Percentiles rank a stretch among this genome's conserved stretches.
Conservation (phyloP, 2,797 vertebrate genomes). For the Forpus xanthops region DNA sequence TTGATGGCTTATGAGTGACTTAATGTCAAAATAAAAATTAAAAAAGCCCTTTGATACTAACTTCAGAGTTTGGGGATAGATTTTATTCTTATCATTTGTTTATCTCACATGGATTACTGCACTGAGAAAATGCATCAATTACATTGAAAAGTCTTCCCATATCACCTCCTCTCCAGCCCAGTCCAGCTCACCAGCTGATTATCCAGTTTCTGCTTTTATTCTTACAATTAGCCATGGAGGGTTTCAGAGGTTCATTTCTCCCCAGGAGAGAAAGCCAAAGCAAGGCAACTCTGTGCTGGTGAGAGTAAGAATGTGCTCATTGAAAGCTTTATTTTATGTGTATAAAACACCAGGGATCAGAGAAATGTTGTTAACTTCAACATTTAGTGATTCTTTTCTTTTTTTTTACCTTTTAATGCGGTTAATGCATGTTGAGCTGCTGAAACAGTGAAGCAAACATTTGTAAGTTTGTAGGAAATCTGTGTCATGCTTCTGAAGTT, state of each 20-base stretch:
- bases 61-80: background rate
- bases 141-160: background rate
- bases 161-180: background rate
- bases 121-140: background rate
- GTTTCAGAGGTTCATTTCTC: background rate
- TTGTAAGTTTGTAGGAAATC: slow-evolving; percentile 50
- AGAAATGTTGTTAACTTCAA: background rate
- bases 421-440: background rate
- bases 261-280: background rate
- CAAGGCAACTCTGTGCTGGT: background rate
- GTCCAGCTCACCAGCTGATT: rapidly evolving
- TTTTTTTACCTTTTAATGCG: background rate
- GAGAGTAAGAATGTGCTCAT: background rate
- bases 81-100: background rate
- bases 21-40: background rate
- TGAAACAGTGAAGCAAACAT: background rate
- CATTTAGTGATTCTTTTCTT: background rate
- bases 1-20: background rate
- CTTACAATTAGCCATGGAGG: background rate
- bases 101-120: background rate
- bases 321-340: background rate
- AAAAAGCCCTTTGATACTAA: background rate
- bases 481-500: slow-evolving; percentile 34
- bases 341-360: background rate
- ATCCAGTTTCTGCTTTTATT: background rate